Base-by-base conservation (phyloP, 2,888 invertebrate species). In the Lasioglossum oenotherae region DNA sequence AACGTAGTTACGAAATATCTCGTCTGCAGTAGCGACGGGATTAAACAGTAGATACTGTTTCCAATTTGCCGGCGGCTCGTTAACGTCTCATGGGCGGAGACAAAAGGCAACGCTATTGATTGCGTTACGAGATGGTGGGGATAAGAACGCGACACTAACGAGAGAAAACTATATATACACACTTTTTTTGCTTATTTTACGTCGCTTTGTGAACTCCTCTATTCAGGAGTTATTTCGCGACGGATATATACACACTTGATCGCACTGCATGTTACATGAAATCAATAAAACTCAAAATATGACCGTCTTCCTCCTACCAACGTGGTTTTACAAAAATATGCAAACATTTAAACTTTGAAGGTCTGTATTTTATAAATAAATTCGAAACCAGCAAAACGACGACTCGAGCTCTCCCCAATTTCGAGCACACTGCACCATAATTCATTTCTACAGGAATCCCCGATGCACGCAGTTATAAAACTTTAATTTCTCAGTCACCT, bases 21-120 rank as follows among this genome's bases (percentile, higher is more conserved):
- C 12, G 57, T n/a, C 57, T n/a, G 57, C 57, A 12, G 57, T n/a
- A 57, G 49, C 49, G 49, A 53, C n/a, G n/a, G 57, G 57, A n/a
- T 57, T 57, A 57, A 57, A 57, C 57, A 57, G 57, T 57, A 57
- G 57, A 57, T 57, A 57, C 57, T 57, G 57, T 57, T 57, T 57
- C 57, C 57, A 57, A 57, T 57, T 57, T 57, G 57, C 57, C 57
- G 57, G n/a, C 3, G 57, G 57, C 57, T 57, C 57, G 57, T 57
- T 57, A 57, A 57, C 57, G 57, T 57, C 57, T 57, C 57, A n/a
- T 57, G 10, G 57, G 57, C 57, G 57, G 57, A 57, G 57, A 57
- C 57, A 57, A 57, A 57, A 57, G 57, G 4, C 57, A 57, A n/a
- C 57, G 57, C n/a, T 12, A 57, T n/a, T 57, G 57, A 10, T 57